A percentile compares a stretch with the other conserved stretches of the same genome.
These are phyloP conservation scores for Drosophila prolongata DNA, from an alignment of 2,888 invertebrate genomes.

Conservation along the genomic window DNA sequence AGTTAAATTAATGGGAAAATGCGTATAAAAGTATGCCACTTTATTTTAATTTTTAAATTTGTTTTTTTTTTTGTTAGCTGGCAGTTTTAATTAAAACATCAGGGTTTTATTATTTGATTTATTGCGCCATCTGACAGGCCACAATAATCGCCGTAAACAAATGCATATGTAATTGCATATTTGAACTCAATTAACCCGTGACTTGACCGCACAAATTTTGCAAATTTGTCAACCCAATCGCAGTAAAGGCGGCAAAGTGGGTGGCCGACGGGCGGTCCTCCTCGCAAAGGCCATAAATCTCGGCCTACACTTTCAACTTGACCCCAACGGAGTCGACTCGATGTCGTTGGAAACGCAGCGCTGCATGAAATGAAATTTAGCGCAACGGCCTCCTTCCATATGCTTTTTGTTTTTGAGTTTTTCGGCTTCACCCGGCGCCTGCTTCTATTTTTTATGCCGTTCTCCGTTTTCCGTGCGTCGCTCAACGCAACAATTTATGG, in stretches of 20 bases:
- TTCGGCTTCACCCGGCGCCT: constrained; percentile 13
- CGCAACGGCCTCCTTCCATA: constrained; percentile 51
- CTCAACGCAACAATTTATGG: constrained; percentile 69
- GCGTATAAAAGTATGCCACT: background rate
- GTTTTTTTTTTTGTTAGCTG: constrained; percentile 23
- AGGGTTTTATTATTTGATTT: constrained; percentile 69
- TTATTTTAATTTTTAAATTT: constrained; percentile 3
- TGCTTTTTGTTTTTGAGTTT: constrained; percentile 37
- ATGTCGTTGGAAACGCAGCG: constrained; percentile 50
- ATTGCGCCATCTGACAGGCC: constrained; percentile 47
- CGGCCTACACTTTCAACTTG: constrained; percentile 65
- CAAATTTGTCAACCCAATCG: constrained; percentile 36
- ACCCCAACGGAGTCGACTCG: constrained; percentile 58
- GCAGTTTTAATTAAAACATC: constrained; percentile 68
- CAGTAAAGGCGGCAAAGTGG: constrained; percentile 8
- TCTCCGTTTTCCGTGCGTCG: constrained; percentile 42
- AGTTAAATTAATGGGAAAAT: constrained; percentile 49
- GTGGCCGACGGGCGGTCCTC: constrained; percentile 1
- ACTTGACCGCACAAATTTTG: constrained; percentile 50
- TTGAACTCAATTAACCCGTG: constrained; percentile 72
- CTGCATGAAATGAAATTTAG: constrained; percentile 76
- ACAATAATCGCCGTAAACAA: constrained; percentile 47
- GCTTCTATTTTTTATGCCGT: constrained; percentile 28
- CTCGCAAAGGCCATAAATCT: constrained; percentile 55
- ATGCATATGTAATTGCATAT: constrained; percentile 66